These are phyloP conservation scores for Trichomalopsis sarcophagae DNA, from an alignment of 1,140 invertebrate genomes.

Conservation along the genomic window DNA sequence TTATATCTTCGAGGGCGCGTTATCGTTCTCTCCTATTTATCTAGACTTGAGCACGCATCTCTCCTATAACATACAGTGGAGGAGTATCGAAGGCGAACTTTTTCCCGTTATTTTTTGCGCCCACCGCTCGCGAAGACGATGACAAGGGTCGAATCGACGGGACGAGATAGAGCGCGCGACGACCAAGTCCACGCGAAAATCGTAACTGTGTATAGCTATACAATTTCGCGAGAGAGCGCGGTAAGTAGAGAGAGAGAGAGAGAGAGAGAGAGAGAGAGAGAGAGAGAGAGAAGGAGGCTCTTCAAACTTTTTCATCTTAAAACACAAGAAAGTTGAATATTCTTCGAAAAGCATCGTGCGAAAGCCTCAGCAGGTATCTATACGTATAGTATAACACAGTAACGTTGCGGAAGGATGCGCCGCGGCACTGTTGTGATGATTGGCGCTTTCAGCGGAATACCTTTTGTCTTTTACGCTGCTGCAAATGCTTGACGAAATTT, in stretches of 20 bases:
- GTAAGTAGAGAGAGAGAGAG: neutral
- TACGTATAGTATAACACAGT: neutral
- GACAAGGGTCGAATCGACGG: neutral
- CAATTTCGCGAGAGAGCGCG: too few species aligned
- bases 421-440: neutral
- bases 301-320: constrained; percentile 12
- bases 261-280: neutral
- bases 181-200: too few species aligned
- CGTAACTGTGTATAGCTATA: too few species aligned
- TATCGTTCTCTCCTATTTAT: constrained; percentile 16
- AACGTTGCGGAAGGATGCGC: neutral
- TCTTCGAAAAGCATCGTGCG: neutral
- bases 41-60: constrained; percentile 16
- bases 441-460: neutral
- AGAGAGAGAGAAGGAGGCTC: neutral
- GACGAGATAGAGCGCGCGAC: neutral
- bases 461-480: neutral
- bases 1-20: constrained; percentile 1
- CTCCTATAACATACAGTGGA: too few species aligned
- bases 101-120: constrained; percentile 1
- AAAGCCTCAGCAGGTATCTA: neutral
- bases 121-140: neutral
- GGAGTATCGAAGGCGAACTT: neutral
- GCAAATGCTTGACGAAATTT: neutral
- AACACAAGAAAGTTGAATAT: constrained; percentile 14